Percentiles rank a stretch among this genome's conserved stretches.
Evolutionary conservation across 2,113 vertebrate species (phyloP).

Genomic region (Salvelinus alpinus): DNA sequence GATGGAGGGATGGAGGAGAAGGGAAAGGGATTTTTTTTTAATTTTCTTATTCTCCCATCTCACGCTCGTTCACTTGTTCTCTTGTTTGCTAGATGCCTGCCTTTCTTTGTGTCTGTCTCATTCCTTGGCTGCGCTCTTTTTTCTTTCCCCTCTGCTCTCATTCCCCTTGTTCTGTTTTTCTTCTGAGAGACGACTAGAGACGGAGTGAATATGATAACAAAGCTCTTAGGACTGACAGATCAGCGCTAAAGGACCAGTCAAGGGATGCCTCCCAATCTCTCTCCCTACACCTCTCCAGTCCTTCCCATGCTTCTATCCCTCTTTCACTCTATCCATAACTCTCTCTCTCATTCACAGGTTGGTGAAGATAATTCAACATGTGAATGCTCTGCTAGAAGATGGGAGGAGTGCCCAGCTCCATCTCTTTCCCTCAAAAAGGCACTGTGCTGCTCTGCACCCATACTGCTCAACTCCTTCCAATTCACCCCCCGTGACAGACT

Average conservation of each 20-base stretch:
- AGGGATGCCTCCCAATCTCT: slow-evolving; percentile 12
- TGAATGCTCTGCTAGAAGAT: not conserved
- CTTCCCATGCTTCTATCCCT: not conserved
- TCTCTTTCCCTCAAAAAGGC: not conserved
- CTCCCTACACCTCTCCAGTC: not conserved
- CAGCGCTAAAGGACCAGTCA: slow-evolving; percentile 18
- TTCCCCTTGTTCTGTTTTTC: slow-evolving; percentile 9
- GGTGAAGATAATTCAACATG: too few relatives aligned
- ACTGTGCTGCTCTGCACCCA: not conserved
- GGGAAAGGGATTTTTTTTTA: slow-evolving; percentile 66
- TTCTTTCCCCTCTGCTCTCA: slow-evolving; percentile 19
- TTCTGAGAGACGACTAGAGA: slow-evolving; percentile 41
- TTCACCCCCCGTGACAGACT: not conserved
- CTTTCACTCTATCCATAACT: not conserved
- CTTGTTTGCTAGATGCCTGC: slow-evolving; percentile 2
- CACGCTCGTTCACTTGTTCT: slow-evolving; percentile 17
- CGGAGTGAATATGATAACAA: slow-evolving; percentile 43
- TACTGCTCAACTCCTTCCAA: not conserved
- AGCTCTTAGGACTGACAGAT: slow-evolving; percentile 59
- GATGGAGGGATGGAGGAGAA: slow-evolving; percentile 30
- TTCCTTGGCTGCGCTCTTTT: slow-evolving; percentile 21
- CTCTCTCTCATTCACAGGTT: not conserved
- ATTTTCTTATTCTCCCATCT: slow-evolving; percentile 39
- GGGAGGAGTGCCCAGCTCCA: not conserved
- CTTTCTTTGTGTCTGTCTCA: slow-evolving; percentile 23